These are phyloP conservation scores for Thecophora atra DNA, from an alignment of 2,888 invertebrate genomes.

Conservation along the genomic window DNA sequence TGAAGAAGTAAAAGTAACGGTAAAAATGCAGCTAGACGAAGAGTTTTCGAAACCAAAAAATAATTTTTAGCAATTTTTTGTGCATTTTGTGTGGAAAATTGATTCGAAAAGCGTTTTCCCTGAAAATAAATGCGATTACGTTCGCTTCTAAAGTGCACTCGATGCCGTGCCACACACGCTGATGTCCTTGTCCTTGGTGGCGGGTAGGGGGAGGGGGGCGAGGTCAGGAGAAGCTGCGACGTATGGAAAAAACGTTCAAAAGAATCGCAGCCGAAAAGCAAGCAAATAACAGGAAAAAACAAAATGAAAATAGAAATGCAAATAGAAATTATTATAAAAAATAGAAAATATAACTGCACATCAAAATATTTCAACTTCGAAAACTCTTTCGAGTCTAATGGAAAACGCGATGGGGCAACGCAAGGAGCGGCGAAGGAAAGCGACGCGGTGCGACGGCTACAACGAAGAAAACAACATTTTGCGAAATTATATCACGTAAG, in stretches of 20 bases:
- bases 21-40: background rate
- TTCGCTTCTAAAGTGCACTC: slow-evolving; percentile 56
- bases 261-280: background rate
- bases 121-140: slow-evolving; percentile 62
- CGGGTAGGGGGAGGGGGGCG: background rate
- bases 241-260: background rate
- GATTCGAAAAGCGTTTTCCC: slow-evolving; percentile 63
- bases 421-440: background rate
- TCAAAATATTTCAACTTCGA: slow-evolving; percentile 15
- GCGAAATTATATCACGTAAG: slow-evolving; percentile 26
- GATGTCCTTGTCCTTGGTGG: slow-evolving; percentile 15
- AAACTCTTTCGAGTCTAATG: slow-evolving; percentile 1
- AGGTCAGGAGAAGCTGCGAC: background rate
- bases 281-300: too few species aligned
- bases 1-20: background rate
- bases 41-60: slow-evolving; percentile 24
- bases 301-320: too few species aligned
- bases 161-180: slow-evolving; percentile 27
- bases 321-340: slow-evolving; percentile 30
- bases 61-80: slow-evolving; percentile 22
- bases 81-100: slow-evolving; percentile 50
- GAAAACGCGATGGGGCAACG: slow-evolving; percentile 3
- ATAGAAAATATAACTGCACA: slow-evolving; percentile 25
- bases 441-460: background rate
- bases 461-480: slow-evolving; percentile 10